These are phyloP conservation scores for Semicossyphus pulcher DNA, from an alignment of 2,113 vertebrate species.

Conservation along the genomic window DNA sequence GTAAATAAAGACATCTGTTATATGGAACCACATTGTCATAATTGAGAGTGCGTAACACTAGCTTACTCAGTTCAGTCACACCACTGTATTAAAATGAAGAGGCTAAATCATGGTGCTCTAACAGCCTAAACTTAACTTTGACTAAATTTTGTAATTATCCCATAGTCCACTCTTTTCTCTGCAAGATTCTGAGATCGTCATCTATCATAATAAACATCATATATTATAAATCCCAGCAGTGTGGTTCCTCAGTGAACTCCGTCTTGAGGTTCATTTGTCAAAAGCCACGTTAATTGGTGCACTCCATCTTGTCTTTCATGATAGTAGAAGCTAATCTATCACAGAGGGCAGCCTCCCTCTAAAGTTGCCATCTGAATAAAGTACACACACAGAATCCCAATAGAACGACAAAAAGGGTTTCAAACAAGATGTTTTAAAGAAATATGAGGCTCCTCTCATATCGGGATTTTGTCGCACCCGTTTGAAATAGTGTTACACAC, in stretches of 20 bases:
- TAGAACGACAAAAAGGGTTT: neutral
- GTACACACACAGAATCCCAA: constrained; percentile 29
- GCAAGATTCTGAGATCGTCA: constrained; percentile 9
- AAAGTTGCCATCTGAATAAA: constrained; percentile 32
- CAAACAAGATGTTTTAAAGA: neutral
- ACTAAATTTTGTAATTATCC: constrained; percentile 34
- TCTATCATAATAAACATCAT: constrained; percentile 65
- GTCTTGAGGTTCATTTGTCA: constrained; percentile 64
- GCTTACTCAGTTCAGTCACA: neutral
- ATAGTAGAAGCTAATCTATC: constrained; percentile 61
- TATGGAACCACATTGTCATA: too few relatives aligned
- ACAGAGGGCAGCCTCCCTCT: constrained; percentile 14
- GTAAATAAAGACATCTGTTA: too few relatives aligned
- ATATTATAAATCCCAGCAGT: constrained; percentile 54
- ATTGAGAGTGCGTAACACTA: neutral
- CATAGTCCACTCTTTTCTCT: constrained; percentile 18
- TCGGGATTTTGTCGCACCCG: neutral
- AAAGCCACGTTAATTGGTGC: constrained; percentile 65
- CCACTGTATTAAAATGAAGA: constrained; percentile 35
- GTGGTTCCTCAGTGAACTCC: constrained; percentile 50
- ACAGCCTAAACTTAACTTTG: neutral
- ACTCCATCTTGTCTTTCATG: constrained; percentile 65
- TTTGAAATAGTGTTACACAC: neutral
- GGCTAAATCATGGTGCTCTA: neutral
- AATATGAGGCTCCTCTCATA: neutral